Conservation (phyloP, 2,797 vertebrate genomes). For the Lagorchestes hirsutus region DNA sequence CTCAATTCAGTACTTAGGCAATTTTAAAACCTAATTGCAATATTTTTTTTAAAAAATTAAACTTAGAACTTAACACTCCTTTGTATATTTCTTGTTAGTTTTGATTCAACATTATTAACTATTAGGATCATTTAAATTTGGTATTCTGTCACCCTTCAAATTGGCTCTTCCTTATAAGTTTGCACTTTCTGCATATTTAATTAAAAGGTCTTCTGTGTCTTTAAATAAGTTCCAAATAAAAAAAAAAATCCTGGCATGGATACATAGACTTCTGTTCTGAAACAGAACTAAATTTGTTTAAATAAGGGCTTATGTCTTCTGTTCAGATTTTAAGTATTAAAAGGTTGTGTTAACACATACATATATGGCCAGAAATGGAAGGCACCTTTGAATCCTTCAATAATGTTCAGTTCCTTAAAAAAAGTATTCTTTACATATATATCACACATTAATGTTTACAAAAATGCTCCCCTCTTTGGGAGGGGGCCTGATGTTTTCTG, state of each 20-base stretch:
- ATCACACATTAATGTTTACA: background rate
- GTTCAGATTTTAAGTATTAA: background rate
- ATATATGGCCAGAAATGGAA: background rate
- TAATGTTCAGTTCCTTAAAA: background rate
- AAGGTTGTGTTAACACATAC: background rate
- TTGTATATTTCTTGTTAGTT: background rate
- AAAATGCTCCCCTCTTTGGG: background rate
- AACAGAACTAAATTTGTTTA: background rate
- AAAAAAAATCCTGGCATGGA: background rate
- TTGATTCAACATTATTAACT: background rate
- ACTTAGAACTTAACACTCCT: background rate
- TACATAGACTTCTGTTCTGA: background rate
- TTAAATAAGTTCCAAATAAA: background rate
- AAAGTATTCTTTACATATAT: background rate
- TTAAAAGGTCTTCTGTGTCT: background rate
- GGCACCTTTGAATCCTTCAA: background rate
- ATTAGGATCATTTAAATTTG: background rate
- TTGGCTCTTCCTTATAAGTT: background rate
- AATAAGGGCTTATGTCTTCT: background rate
- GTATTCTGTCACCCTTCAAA: background rate
- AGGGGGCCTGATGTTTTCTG: background rate
- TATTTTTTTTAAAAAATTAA: background rate
- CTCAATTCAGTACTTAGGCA: background rate
- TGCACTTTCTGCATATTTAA: background rate
- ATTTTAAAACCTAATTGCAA: background rate